Conservation (phyloP, 2,797 vertebrate species). For the Gephyroberyx darwinii region DNA sequence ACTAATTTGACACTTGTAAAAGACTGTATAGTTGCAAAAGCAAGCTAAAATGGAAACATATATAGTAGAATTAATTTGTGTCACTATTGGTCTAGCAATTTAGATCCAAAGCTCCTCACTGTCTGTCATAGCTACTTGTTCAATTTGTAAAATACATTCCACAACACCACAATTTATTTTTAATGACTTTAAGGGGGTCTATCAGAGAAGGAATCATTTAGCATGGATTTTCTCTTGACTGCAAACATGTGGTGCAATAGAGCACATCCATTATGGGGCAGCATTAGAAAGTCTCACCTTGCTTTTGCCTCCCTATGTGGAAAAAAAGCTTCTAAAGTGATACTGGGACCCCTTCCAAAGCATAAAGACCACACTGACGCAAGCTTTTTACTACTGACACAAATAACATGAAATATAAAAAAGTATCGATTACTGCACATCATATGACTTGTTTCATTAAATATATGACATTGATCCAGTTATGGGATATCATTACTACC, state of each 20-base stretch:
- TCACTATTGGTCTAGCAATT: slow-evolving; percentile 15
- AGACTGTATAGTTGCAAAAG: slow-evolving; percentile 48
- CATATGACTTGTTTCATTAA: slow-evolving; percentile 10
- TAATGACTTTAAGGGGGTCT: slow-evolving; percentile 50
- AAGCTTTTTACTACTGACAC: slow-evolving; percentile 57
- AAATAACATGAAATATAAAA: slow-evolving; percentile 66
- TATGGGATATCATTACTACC: slow-evolving; percentile 16
- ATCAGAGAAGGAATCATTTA: slow-evolving; percentile 50
- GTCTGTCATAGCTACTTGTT: slow-evolving; percentile 29
- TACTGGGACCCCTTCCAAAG: slow-evolving; percentile 66
- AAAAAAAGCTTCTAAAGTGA: slow-evolving; percentile 59
- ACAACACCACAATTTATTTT: slow-evolving; percentile 62
- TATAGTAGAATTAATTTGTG: slow-evolving; percentile 46
- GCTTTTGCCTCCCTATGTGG: slow-evolving; percentile 40
- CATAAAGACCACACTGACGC: slow-evolving; percentile 56
- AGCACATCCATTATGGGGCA: slow-evolving; percentile 64
- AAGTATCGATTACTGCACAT: slow-evolving; percentile 14
- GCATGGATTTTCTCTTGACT: slow-evolving; percentile 55
- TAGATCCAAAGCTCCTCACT: slow-evolving; percentile 16
- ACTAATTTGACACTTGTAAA: slow-evolving; percentile 74
- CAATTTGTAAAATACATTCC: slow-evolving; percentile 48
- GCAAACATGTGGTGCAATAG: slow-evolving; percentile 53
- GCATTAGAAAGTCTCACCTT: slow-evolving; percentile 70
- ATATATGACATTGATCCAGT: not conserved
- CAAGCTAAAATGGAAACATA: slow-evolving; percentile 41